phyloP scores from a whole-genome alignment of 2,888 invertebrate genomes.

The Scaptomyza polygonia region DNA sequence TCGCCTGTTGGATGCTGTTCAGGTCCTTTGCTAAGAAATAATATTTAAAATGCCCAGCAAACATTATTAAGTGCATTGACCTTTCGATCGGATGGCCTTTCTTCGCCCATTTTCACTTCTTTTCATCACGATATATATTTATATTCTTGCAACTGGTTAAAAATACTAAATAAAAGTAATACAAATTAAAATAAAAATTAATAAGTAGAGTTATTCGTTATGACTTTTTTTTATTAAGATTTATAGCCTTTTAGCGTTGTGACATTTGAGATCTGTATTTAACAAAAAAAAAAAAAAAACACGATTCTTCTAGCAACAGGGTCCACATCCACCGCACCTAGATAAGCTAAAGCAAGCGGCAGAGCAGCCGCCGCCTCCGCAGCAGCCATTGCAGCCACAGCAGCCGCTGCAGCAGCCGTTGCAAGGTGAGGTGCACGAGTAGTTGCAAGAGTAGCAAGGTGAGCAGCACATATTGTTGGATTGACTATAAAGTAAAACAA shows the following conservation, averaged over 20 bases:
- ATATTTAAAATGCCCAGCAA: no score
- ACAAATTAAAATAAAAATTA: background rate
- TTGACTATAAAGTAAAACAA: background rate
- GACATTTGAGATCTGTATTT: no score
- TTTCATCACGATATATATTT: no score
- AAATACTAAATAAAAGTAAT: no score
- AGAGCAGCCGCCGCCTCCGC: conserved; percentile 13
- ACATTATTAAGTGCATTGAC: no score
- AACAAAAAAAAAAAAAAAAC: no score
- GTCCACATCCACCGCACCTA: conserved; percentile 2
- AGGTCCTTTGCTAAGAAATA: no score
- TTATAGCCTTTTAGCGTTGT: background rate
- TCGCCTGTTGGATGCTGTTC: no score
- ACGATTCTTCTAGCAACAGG: background rate
- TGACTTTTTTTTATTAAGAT: background rate
- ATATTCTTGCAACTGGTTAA: no score
- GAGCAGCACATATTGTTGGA: conserved; percentile 8
- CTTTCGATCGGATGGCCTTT: no score
- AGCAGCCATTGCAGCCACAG: conserved; percentile 25
- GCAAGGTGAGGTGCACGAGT: conserved; percentile 23
- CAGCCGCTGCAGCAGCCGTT: conserved; percentile 24
- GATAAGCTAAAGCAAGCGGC: conserved; percentile 2
- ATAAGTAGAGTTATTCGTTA: background rate
- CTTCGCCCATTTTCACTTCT: no score
- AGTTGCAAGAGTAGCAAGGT: conserved; percentile 23